A percentile compares a stretch with the other conserved stretches of the same genome.
phyloP scores from a whole-genome alignment of 2,888 invertebrate genomes.

The Epistrophe grossulariae region DNA sequence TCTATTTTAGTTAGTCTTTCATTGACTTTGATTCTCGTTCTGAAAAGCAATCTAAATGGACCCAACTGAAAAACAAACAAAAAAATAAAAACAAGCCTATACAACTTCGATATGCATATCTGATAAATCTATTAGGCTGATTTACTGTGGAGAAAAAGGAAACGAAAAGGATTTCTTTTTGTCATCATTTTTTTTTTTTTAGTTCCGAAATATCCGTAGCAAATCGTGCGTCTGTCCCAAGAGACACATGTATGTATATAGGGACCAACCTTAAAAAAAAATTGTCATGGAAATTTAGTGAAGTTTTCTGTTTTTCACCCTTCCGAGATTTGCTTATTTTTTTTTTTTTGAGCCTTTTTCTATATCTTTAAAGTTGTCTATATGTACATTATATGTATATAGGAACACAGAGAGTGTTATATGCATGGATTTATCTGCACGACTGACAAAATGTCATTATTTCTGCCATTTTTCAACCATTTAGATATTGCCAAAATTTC shows the following conservation, averaged over 20 bases:
- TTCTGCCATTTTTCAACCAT: no score
- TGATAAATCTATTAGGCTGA: conserved; percentile 37
- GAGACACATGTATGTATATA: neutral
- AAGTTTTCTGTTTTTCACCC: no score
- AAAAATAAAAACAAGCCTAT: neutral
- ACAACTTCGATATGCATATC: conserved; percentile 2
- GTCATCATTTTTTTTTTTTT: conserved; percentile 6
- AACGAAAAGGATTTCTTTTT: conserved; percentile 14
- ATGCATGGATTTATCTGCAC: no score
- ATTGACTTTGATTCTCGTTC: conserved; percentile 13
- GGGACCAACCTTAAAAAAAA: no score
- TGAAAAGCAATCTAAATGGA: conserved; percentile 21
- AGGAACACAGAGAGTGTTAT: no score
- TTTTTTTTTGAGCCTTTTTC: no score
- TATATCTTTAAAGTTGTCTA: no score
- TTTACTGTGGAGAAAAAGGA: conserved; percentile 11
- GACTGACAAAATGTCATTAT: no score
- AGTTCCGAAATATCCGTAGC: neutral
- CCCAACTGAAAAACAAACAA: neutral
- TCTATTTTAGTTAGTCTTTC: conserved; percentile 1
- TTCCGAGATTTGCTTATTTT: no score
- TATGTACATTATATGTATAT: no score
- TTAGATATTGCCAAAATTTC: no score
- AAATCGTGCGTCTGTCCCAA: neutral
- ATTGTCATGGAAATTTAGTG: no score